phyloP scores from a whole-genome alignment of 2,888 invertebrate species.

The Sinotaia quadrata region DNA sequence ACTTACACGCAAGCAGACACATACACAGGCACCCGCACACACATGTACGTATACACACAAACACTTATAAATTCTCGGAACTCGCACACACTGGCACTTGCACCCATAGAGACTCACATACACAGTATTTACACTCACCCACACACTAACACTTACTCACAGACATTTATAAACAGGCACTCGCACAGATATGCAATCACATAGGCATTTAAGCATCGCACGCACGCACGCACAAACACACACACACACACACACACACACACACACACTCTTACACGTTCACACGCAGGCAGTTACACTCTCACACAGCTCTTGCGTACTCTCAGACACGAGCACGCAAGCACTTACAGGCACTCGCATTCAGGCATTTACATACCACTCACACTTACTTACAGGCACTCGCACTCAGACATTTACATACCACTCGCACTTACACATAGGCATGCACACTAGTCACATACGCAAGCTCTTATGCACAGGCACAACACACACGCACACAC shows the following conservation, averaged over 20 bases:
- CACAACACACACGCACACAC: not conserved
- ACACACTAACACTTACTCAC: not conserved
- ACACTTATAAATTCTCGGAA: not conserved
- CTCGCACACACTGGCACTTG: no score
- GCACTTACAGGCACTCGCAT: not conserved
- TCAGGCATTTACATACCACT: no score
- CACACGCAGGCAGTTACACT: not conserved
- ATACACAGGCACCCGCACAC: not conserved
- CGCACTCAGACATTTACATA: no score
- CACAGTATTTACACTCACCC: not conserved
- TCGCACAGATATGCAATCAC: not conserved
- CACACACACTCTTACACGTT: not conserved
- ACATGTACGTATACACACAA: not conserved
- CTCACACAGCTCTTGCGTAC: not conserved
- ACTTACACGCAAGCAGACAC: not conserved
- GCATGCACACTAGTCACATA: no score
- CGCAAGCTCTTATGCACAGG: no score
- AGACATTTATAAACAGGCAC: not conserved
- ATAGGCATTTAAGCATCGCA: not conserved
- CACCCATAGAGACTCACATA: not conserved
- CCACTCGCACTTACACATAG: no score
- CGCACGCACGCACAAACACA: not conserved
- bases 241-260: not conserved
- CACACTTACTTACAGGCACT: no score
- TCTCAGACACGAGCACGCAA: constrained; percentile 2